Conservation (phyloP, 2,797 vertebrate species). For the Enteromius argenteus region DNA sequence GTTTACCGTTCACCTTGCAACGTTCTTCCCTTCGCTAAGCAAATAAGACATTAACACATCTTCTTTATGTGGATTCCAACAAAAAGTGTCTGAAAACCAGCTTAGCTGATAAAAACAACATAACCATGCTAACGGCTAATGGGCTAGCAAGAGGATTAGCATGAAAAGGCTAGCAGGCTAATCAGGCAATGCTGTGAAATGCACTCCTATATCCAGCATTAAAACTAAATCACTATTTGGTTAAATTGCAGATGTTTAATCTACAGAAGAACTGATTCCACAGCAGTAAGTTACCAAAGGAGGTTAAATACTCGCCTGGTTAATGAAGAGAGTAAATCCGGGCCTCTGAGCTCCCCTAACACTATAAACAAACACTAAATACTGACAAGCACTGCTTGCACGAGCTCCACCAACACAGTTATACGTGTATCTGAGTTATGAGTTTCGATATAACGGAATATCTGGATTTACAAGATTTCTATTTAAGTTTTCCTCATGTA, state of each 20-base stretch:
- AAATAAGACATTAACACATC: not conserved
- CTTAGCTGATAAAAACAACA: conserved; percentile 24
- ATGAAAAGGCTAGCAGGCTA: conserved; percentile 11
- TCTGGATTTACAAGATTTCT: not conserved
- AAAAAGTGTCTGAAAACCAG: not conserved
- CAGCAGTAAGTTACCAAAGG: not conserved
- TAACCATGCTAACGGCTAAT: not conserved
- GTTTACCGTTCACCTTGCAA: not conserved
- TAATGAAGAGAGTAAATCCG: conserved; percentile 63
- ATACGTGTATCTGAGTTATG: not conserved
- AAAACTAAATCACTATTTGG: not conserved
- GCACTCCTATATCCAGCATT: not conserved
- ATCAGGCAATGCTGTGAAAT: not conserved
- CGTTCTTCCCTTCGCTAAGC: not conserved
- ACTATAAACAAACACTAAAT: conserved; percentile 78
- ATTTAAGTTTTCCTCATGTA: conserved; percentile 51
- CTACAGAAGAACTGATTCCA: not conserved
- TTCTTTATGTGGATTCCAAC: not conserved
- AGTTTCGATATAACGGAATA: not conserved
- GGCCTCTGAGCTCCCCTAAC: conserved; percentile 71
- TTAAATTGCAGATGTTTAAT: not conserved
- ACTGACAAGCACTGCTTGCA: conserved; percentile 2
- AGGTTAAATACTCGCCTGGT: conserved; percentile 37
- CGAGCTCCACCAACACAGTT: not conserved
- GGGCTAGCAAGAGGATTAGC: conserved; percentile 8